Percentiles rank a stretch among this genome's conserved stretches.
phyloP scores from a whole-genome alignment of 2,888 invertebrate species.

The Chloroclysta siterata region DNA sequence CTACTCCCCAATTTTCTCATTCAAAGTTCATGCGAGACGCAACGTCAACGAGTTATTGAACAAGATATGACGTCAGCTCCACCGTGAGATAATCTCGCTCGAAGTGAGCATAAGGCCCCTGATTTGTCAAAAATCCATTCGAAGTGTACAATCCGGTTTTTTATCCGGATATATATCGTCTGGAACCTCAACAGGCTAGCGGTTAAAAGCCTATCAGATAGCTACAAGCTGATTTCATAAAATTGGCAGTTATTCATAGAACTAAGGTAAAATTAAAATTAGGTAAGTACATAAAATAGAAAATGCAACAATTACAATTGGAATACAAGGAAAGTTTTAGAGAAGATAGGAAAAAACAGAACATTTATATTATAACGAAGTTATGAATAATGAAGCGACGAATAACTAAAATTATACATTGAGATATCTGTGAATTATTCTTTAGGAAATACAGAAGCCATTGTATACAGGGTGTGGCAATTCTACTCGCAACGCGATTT shows the following conservation, averaged over 20 bases:
- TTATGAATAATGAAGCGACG: neutral
- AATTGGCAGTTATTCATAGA: neutral
- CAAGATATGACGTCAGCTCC: no score
- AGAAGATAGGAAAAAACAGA: neutral
- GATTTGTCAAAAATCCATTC: no score
- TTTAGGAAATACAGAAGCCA: neutral
- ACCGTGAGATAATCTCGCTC: no score
- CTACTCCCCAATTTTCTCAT: no score
- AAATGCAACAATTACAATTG: constrained; percentile 41
- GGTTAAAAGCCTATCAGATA: neutral
- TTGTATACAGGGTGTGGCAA: neutral
- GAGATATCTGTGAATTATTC: neutral
- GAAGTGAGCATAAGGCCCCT: no score
- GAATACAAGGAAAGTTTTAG: constrained; percentile 31
- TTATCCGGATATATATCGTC: neutral
- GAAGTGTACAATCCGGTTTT: no score
- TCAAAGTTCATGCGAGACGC: no score
- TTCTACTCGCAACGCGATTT: no score
- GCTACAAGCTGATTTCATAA: neutral
- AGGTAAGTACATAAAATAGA: constrained; percentile 32
- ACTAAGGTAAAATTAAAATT: constrained; percentile 14
- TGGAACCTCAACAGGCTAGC: neutral
- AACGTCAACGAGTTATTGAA: no score
- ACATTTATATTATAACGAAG: no score
- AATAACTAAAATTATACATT: neutral